phyloP scores from a whole-genome alignment of 2,113 vertebrate genomes.

The Psilopogon haemacephalus region DNA sequence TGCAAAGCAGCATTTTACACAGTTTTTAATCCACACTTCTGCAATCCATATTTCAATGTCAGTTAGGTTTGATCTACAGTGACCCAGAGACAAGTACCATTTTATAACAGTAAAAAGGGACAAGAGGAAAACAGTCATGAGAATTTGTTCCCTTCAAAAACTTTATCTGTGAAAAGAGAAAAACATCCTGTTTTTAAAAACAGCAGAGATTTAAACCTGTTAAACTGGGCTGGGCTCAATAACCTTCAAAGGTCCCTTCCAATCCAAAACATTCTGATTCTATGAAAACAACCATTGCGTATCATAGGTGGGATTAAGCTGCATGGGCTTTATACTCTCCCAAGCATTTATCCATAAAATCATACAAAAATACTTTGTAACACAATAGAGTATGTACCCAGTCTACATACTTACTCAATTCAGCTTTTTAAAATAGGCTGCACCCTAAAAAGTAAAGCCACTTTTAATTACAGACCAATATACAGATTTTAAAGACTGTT shows the following conservation, averaged over 20 bases:
- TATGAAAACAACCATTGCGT: background rate
- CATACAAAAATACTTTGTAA: background rate
- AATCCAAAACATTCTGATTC: too few relatives aligned
- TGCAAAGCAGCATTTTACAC: background rate
- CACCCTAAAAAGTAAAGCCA: background rate
- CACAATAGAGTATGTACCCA: background rate
- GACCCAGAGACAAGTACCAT: background rate
- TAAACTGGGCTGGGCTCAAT: too few relatives aligned
- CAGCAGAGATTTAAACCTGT: background rate
- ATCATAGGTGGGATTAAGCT: background rate
- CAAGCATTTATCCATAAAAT: background rate
- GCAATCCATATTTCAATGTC: background rate
- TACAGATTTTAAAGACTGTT: background rate
- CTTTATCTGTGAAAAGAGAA: background rate
- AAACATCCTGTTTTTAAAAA: background rate
- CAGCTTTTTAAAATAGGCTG: background rate
- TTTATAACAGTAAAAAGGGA: constrained; percentile 4
- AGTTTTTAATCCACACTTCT: background rate
- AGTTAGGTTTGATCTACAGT: background rate
- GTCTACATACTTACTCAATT: background rate
- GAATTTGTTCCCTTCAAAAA: background rate
- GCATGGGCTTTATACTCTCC: background rate
- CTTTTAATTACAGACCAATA: background rate
- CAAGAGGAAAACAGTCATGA: background rate
- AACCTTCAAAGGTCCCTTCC: too few relatives aligned